phyloP scores from a whole-genome alignment of 1,140 invertebrate species.

The Drosophila lacertosa region DNA sequence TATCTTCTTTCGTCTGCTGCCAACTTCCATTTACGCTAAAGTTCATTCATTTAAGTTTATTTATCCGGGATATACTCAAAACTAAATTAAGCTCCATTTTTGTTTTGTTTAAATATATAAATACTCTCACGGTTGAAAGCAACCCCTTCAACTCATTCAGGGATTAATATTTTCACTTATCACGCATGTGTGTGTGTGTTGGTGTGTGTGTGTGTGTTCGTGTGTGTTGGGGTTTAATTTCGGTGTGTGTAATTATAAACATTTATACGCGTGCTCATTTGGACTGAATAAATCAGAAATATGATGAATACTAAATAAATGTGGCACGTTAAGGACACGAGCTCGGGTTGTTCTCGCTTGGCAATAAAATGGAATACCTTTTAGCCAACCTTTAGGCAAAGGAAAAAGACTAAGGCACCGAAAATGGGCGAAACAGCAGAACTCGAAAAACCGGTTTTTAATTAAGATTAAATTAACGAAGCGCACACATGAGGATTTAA shows the following conservation, averaged over 20 bases:
- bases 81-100: slow-evolving; percentile 57
- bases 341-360: slow-evolving; percentile 14
- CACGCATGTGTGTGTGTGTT: slow-evolving; percentile 22
- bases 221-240: slow-evolving; percentile 41
- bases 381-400: slow-evolving; percentile 26
- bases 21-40: neutral
- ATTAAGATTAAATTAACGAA: slow-evolving; percentile 81
- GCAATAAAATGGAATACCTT: slow-evolving; percentile 63
- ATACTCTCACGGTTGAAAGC: slow-evolving; percentile 26
- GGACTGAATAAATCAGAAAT: slow-evolving; percentile 81
- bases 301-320: slow-evolving; percentile 80
- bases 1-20: neutral
- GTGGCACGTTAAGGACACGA: slow-evolving; percentile 24
- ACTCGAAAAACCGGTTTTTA: slow-evolving; percentile 80
- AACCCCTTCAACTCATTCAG: slow-evolving; percentile 3
- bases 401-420: slow-evolving; percentile 34
- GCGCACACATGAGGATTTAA: slow-evolving; percentile 71
- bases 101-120: slow-evolving; percentile 59
- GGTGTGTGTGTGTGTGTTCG: slow-evolving; percentile 35
- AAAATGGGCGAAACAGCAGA: slow-evolving; percentile 41
- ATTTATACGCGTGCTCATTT: slow-evolving; percentile 79
- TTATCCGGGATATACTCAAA: slow-evolving; percentile 54
- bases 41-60: slow-evolving; percentile 37
- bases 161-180: slow-evolving; percentile 23
- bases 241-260: slow-evolving; percentile 67